phyloP scores from a whole-genome alignment of 92 coral and sea anemone genomes.

The Epizoanthus scotinus region DNA sequence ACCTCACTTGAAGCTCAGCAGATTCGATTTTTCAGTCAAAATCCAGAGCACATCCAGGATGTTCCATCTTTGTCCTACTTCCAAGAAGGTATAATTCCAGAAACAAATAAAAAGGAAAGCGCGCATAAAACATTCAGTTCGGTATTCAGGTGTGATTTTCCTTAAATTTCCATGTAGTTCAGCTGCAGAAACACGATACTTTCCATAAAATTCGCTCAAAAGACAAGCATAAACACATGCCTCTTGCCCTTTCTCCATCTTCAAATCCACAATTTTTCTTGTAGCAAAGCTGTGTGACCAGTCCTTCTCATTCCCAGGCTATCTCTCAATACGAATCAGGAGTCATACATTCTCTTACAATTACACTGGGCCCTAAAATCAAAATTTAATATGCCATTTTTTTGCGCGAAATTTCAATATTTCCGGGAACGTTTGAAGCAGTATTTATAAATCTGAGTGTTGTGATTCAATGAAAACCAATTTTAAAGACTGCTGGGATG shows the following conservation, averaged over 20 bases:
- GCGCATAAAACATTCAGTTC: conserved; percentile 1
- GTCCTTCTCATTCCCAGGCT: conserved; percentile 8
- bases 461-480: too few relatives aligned
- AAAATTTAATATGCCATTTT: background rate
- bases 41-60: conserved; percentile 1
- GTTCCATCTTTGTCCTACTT: conserved; percentile 17
- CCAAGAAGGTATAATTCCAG: conserved; percentile 12
- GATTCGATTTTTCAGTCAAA: conserved; percentile 26
- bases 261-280: background rate
- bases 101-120: conserved; percentile 4
- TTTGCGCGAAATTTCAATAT: background rate
- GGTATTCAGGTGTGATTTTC: conserved; percentile 24
- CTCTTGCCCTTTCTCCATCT: background rate
- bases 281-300: conserved; percentile 8
- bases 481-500: too few relatives aligned
- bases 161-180: conserved; percentile 7
- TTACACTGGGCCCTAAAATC: conserved; percentile 7
- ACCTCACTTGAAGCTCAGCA: conserved; percentile 19
- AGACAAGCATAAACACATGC: background rate
- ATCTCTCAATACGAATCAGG: background rate
- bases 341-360: background rate
- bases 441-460: background rate
- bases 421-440: background rate
- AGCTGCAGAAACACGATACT: conserved; percentile 10
- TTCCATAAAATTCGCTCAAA: background rate